Base-by-base conservation (phyloP, 2,113 vertebrate species). In the Tautogolabrus adspersus region DNA sequence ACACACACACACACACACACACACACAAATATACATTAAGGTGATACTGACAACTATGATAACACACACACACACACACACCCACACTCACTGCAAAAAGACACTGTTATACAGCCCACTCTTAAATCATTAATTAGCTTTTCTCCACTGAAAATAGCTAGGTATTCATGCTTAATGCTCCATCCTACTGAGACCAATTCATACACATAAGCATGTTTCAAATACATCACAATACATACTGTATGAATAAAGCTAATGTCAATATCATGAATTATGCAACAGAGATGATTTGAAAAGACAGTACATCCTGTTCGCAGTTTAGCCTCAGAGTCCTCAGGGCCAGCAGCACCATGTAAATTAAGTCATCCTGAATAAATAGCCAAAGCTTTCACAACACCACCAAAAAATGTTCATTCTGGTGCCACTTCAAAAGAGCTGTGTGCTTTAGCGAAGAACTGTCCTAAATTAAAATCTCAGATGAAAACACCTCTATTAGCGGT, bases 381-480 rank as follows among this genome's bases (percentile, higher is more conserved):
- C 78, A 72, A 65, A 40, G 51, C 72, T 73, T 81, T 60, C 62
- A 56, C 38, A 88, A 80, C 64, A 88, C 71, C 75, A 82, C 68
- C 64, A 10, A 38, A 47, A 21, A 56, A 55, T 55, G 34, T 38
- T 26, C 12, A 8, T 63, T 78, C 47, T 74, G 55, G 51, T 84
- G 65, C 40, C 75, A 75, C 81, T 86, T 89, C 83, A 87, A 87
- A 52, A 88, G 75, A 85, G 37, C 61, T 51, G 65, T 47, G 66
- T 22, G 79, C 72, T 84, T 66, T 8, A 69, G 78, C 44, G 64
- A 81, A 86, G 80, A 87, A 83, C 40, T 61, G 79, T 58, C 79
- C 63, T 78, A 83, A 88, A 91, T 89, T 82, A 75, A 89, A 87
- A 89, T 87, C 83, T 84, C 59, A 18, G 76, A 82, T 83, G 60